Evolutionary conservation across 2,888 invertebrate genomes (phyloP), one percentile per base, ranked within the genome.

Genomic region (Ophraella communa): DNA sequence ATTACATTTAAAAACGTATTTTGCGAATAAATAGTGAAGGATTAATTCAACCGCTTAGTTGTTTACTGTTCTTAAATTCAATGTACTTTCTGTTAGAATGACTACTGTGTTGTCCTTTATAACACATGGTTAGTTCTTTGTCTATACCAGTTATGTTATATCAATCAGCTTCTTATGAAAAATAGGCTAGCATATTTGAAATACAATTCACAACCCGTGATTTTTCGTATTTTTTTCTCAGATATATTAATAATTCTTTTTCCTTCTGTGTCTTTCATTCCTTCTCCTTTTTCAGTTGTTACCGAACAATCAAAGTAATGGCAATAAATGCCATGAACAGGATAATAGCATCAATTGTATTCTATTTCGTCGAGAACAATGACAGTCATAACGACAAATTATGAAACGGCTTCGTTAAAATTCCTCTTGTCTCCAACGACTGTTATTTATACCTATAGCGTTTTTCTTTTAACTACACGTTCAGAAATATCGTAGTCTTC

Each of bases 371-470:
- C 68, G 71, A 74, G 75, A 77, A 78, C 77, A 77, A 78, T 76
- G 76, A 77, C 76, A 76, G 74, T 75, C 74, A 76, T 77, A 76
- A 76, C 78, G 78, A 79, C 79, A 78, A 79, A 79, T 79, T 78
- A 77, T 78, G 76, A 78, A 77, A 78, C 77, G 74, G 73, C 77
- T 79, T 79, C 79, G 79, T 79, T 79, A 79, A 79, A 76, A 79
- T 79, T 79, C 79, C 78, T 69, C 61, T 42, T 75, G 77, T 77
- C 77, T 76, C 75, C 72, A 75, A 73, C 73, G 70, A 68, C 69
- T 68, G 72, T 78, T 75, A 78, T 78, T 78, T 78, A 78, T 78
- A 74, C 23, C 70, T 71, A 44, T 63, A 72, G 64, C 68, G 71
- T 71, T 74, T 74, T 73, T 73, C 70, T 71, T 55, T 68, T n/a